phyloP scores from a whole-genome alignment of 2,797 vertebrate species.

The Rhabdophis nuchalis region DNA sequence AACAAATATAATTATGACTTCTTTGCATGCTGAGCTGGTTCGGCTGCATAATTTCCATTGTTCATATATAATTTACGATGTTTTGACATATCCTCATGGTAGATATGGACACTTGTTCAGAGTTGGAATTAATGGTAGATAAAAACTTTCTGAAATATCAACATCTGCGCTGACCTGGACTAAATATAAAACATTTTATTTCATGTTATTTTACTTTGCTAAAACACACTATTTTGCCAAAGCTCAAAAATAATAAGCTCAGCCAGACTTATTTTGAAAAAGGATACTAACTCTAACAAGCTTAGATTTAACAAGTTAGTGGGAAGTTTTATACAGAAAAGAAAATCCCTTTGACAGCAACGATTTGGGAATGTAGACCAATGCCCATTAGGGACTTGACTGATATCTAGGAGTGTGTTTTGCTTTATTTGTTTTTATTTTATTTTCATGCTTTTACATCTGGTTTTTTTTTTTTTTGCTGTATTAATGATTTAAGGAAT shows the following conservation, averaged over 20 bases:
- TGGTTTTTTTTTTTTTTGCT: slow-evolving; percentile 60
- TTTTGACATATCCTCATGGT: neutral
- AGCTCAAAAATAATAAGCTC: neutral
- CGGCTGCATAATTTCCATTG: neutral
- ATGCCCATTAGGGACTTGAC: slow-evolving; percentile 61
- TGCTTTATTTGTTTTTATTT: slow-evolving; percentile 56
- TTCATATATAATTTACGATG: neutral
- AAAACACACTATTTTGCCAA: slow-evolving; percentile 1
- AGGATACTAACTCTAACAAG: slow-evolving; percentile 43
- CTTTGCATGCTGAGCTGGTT: neutral
- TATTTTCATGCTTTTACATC: slow-evolving; percentile 63
- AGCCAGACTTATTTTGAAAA: slow-evolving; percentile 38
- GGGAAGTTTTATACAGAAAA: slow-evolving; percentile 59
- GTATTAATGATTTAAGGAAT: slow-evolving; percentile 79
- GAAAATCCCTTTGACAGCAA: slow-evolving; percentile 58
- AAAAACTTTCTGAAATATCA: neutral
- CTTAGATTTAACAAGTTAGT: slow-evolving; percentile 56
- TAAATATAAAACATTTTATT: neutral
- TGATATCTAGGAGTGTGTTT: slow-evolving; percentile 64
- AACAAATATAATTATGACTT: neutral
- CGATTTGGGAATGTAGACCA: slow-evolving; percentile 64
- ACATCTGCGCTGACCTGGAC: neutral
- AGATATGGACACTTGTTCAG: neutral
- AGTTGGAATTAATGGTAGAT: neutral
- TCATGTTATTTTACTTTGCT: slow-evolving; percentile 25